Conservation (phyloP, 2,888 invertebrate species). For the Drosophila quinaria region DNA sequence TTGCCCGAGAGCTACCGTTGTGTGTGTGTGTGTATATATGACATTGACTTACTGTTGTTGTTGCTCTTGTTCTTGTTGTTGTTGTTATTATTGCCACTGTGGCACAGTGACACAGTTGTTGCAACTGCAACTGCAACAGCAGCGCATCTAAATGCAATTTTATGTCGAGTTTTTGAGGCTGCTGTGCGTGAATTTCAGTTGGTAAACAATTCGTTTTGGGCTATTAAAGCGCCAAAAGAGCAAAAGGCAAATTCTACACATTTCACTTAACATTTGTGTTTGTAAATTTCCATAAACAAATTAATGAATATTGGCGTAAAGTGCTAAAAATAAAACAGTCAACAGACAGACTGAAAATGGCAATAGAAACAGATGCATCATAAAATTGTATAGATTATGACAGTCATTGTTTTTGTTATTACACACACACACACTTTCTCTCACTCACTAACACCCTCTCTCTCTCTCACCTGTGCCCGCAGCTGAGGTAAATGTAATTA, state of each 20-base stretch:
- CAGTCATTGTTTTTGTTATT: conserved; percentile 40
- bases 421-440: background rate
- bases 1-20: conserved; percentile 60
- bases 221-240: conserved; percentile 70
- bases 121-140: conserved; percentile 35
- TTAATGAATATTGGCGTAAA: conserved; percentile 50
- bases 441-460: background rate
- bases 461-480: conserved; percentile 29
- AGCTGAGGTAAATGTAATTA: conserved; percentile 19
- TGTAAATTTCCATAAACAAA: conserved; percentile 49
- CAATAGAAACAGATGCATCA: conserved; percentile 30
- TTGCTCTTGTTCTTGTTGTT: background rate
- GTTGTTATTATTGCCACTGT: conserved; percentile 7
- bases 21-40: conserved; percentile 40
- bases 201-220: conserved; percentile 73
- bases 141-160: conserved; percentile 75
- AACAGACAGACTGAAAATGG: conserved; percentile 1
- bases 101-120: conserved; percentile 19
- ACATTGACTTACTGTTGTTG: conserved; percentile 46
- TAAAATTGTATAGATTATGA: conserved; percentile 58
- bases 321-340: conserved; percentile 50
- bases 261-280: conserved; percentile 21
- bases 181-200: conserved; percentile 69
- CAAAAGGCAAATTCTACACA: conserved; percentile 35
- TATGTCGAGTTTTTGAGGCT: conserved; percentile 53